Evolutionary conservation across 2,797 vertebrate genomes (phyloP).

Genomic region (Anisognathus igniventris): DNA sequence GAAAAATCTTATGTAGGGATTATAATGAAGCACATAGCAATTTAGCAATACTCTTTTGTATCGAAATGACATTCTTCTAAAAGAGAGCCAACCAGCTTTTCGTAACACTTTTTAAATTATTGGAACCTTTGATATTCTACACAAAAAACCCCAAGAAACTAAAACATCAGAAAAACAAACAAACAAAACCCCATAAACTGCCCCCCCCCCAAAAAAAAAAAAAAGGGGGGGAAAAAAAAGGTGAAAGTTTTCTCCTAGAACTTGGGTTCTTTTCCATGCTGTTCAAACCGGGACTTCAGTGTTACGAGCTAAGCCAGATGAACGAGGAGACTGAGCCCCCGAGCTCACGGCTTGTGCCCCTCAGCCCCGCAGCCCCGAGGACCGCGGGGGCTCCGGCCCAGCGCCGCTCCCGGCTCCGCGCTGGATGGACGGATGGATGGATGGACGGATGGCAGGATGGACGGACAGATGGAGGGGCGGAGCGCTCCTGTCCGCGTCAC

Average conservation of each 20-base stretch:
- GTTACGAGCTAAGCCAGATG: neutral
- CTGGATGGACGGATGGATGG: neutral
- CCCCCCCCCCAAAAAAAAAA: too few species aligned
- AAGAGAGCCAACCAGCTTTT: neutral
- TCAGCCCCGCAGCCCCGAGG: fast-evolving
- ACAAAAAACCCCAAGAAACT: neutral
- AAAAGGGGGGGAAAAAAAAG: neutral
- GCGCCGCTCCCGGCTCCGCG: neutral
- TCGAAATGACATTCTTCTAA: neutral
- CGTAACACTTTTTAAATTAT: fast-evolving
- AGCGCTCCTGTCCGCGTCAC: neutral
- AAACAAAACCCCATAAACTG: neutral
- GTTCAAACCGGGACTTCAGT: neutral
- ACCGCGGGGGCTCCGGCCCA: neutral
- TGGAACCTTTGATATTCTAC: neutral
- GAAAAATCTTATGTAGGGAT: neutral
- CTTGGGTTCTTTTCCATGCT: neutral
- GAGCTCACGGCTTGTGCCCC: neutral
- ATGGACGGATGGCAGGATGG: fast-evolving
- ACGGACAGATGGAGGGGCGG: fast-evolving
- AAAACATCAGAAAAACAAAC: neutral
- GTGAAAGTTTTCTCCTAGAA: neutral
- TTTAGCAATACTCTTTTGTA: neutral
- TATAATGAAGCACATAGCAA: neutral
- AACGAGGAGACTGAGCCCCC: neutral